Percentiles rank a stretch among this genome's conserved stretches.
Evolutionary conservation across 2,888 invertebrate genomes (phyloP).

Genomic region (Diarsia dahlii): DNA sequence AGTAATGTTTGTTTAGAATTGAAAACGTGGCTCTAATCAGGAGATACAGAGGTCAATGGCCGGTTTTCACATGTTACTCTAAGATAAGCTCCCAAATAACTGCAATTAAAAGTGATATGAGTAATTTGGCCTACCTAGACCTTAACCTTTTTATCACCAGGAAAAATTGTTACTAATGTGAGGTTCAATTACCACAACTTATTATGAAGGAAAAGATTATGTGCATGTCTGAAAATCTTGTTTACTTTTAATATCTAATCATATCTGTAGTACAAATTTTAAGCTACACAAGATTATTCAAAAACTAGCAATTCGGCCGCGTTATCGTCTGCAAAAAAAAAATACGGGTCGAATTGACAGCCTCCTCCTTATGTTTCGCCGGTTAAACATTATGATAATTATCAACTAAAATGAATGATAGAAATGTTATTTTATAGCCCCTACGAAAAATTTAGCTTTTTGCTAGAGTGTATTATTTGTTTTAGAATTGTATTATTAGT

Average conservation of each 20-base stretch:
- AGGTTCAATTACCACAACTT: background rate
- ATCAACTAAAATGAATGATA: no score
- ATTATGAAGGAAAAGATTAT: background rate
- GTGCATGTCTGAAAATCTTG: background rate
- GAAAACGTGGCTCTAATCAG: conserved; percentile 36
- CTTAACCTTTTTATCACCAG: conserved; percentile 42
- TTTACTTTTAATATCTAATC: conserved; percentile 35
- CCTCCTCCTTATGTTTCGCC: no score
- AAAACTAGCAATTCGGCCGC: background rate
- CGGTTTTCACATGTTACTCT: conserved; percentile 17
- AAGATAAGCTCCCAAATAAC: conserved; percentile 46
- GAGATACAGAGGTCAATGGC: conserved; percentile 41
- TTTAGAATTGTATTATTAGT: no score
- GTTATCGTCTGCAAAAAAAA: no score
- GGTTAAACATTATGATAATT: no score
- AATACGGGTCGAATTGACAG: no score
- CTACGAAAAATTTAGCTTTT: no score
- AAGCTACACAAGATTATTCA: background rate
- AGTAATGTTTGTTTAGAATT: conserved; percentile 15
- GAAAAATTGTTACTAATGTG: conserved; percentile 3
- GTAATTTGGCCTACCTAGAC: conserved; percentile 35
- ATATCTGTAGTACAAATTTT: conserved; percentile 1
- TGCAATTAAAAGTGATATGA: conserved; percentile 37
- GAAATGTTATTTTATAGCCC: no score
- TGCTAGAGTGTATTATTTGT: no score